These are phyloP conservation scores for Dicranocentrus wangi DNA, from an alignment of 2,888 invertebrate species.

Conservation along the genomic window DNA sequence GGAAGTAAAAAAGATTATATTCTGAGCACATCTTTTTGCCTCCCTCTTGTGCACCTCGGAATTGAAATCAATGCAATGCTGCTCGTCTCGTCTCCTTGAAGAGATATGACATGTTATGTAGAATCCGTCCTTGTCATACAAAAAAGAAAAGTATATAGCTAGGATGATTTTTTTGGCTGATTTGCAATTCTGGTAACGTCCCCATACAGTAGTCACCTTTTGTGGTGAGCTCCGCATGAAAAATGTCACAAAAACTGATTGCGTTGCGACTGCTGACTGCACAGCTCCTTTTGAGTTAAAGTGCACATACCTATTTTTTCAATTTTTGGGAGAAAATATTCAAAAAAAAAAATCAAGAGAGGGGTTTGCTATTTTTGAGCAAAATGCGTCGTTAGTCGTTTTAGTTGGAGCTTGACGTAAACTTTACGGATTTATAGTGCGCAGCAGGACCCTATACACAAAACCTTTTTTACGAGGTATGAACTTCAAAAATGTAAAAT, in stretches of 20 bases:
- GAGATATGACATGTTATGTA: constrained; percentile 5
- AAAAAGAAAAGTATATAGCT: background rate
- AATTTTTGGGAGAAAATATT: too few relatives aligned
- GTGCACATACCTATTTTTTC: too few relatives aligned
- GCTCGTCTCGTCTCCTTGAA: background rate
- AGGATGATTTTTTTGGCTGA: background rate
- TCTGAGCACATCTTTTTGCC: constrained; percentile 1
- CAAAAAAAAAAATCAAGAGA: too few relatives aligned
- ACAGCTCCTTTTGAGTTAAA: too few relatives aligned
- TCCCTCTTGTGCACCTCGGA: too few relatives aligned
- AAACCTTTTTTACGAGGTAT: background rate
- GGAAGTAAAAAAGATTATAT: background rate
- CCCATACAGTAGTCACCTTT: background rate
- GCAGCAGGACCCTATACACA: constrained; percentile 39
- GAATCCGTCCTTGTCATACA: background rate
- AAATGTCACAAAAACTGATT: constrained; percentile 10
- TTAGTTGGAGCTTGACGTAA: too few relatives aligned
- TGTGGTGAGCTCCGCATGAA: background rate
- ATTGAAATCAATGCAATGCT: background rate
- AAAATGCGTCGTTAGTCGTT: too few relatives aligned
- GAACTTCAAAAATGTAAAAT: background rate
- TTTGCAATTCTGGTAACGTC: constrained; percentile 21
- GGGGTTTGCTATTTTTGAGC: too few relatives aligned
- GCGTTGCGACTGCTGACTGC: too few relatives aligned
- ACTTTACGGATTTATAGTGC: background rate